phyloP scores from a whole-genome alignment of 2,888 invertebrate species.

The Scaptodrosophila latifasciaeformis region DNA sequence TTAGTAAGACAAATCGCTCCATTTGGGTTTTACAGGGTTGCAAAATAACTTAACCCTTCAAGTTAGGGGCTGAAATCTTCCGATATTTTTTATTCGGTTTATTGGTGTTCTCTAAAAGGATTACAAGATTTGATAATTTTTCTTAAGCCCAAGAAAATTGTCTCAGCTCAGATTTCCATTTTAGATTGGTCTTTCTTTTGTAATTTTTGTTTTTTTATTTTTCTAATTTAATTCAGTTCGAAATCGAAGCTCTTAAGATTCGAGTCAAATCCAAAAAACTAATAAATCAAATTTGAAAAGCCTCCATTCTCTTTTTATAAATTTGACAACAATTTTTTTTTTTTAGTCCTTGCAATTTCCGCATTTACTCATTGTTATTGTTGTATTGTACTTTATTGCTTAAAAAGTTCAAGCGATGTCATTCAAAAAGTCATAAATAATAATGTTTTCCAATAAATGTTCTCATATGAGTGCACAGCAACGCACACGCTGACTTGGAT shows the following conservation, averaged over 20 bases:
- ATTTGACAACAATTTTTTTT: conserved; percentile 31
- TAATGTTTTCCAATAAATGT: conserved; percentile 73
- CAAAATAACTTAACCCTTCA: conserved; percentile 52
- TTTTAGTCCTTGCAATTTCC: conserved; percentile 48
- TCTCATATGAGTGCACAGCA: conserved; percentile 67
- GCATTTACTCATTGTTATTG: conserved; percentile 47
- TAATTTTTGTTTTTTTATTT: no score
- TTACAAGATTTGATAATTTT: no score
- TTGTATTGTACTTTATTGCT: conserved; percentile 60
- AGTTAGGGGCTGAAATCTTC: no score
- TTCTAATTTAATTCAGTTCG: no score
- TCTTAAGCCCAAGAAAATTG: no score
- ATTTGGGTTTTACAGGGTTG: no score
- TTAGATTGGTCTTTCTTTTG: conserved; percentile 38
- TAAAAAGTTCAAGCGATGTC: conserved; percentile 71
- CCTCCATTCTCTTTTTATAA: no score
- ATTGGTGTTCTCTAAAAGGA: conserved; percentile 1
- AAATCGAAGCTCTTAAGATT: no score
- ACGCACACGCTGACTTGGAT: conserved; percentile 18
- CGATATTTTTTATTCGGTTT: conserved; percentile 22
- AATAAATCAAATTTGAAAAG: conserved; percentile 55
- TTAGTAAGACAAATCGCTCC: conserved; percentile 1
- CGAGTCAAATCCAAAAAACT: no score
- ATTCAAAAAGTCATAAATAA: conserved; percentile 72
- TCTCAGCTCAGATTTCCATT: conserved; percentile 55